These are phyloP conservation scores for Otolemur garnettii DNA, from an alignment of 2,113 vertebrate genomes.

Conservation along the genomic window DNA sequence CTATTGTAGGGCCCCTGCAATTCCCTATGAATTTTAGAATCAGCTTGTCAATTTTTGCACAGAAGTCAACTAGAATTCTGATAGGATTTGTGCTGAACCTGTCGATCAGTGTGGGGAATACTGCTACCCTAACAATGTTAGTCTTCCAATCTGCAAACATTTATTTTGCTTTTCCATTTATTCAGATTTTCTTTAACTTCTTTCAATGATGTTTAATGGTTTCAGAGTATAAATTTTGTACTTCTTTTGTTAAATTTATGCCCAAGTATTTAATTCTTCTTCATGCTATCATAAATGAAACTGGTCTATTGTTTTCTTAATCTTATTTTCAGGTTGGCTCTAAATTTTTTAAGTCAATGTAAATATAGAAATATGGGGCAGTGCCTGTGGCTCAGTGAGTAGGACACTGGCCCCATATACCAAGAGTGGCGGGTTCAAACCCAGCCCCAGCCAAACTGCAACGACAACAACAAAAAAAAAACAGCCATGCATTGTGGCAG, in stretches of 20 bases:
- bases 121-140: not conserved
- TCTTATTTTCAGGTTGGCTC: conserved; percentile 15
- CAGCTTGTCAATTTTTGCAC: not conserved
- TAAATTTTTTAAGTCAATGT: not conserved
- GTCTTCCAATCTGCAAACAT: not conserved
- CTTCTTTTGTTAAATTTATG: conserved; percentile 48
- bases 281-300: conserved; percentile 6
- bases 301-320: not conserved
- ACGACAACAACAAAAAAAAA: no score
- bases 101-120: not conserved
- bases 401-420: no score
- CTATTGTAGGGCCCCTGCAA: not conserved
- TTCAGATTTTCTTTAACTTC: conserved; percentile 29
- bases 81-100: not conserved
- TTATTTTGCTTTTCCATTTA: conserved; percentile 41
- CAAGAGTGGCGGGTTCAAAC: no score
- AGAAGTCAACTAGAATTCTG: not conserved
- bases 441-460: no score
- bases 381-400: no score
- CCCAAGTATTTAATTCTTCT: not conserved
- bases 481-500: no score
- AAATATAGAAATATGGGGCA: not conserved
- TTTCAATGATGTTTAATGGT: not conserved
- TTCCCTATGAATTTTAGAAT: not conserved
- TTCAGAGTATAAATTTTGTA: not conserved